Evolutionary conservation across 2,113 vertebrate genomes (phyloP), one percentile per base, ranked within the genome.

Genomic region (Vulpes vulpes): DNA sequence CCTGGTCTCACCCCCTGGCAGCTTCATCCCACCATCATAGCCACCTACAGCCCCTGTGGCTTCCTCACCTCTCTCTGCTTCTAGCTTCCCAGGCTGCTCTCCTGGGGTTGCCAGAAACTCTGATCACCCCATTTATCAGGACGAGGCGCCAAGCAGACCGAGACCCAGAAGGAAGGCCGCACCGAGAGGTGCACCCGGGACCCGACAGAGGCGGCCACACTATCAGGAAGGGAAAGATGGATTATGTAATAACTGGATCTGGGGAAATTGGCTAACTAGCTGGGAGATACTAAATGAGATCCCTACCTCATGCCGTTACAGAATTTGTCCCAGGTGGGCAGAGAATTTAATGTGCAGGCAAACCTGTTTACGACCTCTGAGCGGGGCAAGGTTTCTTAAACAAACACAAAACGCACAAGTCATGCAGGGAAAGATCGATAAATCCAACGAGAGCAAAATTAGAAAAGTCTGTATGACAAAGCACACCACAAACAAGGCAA

Each of bases 11-110:
- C 15, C 51, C 25, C 12, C 35, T 11, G 3, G 10, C 78, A 19
- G 5, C 84, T 0, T n/a, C 30, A 0, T 35, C 43, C 62, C 35
- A 2, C 1, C 0, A 0, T 6, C 16, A 14, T 17, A 0, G 23
- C 62, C 57, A 27, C 49, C 64, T 4, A 2, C 15, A 4, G 30
- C 35, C 17, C 4, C 12, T 62, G 9, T 25, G 38, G 25, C 2
- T 19, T 22, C 11, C 57, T 74, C 22, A 1, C 19, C 8, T 53
- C 17, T 22, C 23, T 49, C n/a, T 11, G 4, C 9, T 4, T 67
- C 49, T 38, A 4, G 30, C 7, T 1, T 23, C 60, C 57, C 22
- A 4, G 5, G 4, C 5, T 16, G 7, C 38, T 23, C 32, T 23
- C 57, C n/a, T 0, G 27, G 4, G 78, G 23, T 55, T 49, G 16